Conservation (phyloP, 2,888 invertebrate genomes). For the Coecobrya sp. region DNA sequence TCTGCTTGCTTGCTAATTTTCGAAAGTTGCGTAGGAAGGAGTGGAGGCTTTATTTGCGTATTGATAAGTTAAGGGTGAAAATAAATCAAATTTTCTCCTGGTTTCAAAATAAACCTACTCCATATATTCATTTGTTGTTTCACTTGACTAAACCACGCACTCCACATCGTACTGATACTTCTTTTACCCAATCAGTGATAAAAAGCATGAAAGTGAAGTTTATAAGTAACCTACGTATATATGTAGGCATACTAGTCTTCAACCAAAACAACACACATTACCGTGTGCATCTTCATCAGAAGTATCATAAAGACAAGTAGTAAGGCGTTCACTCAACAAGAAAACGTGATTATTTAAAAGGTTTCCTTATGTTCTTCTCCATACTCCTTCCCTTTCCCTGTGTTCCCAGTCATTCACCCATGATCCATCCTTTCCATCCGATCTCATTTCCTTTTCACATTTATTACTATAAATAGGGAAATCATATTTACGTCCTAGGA, state of each 20-base stretch:
- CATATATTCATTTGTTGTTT: too few species aligned
- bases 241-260: neutral
- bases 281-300: constrained; percentile 28
- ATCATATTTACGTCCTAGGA: constrained; percentile 43
- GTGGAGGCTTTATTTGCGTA: neutral
- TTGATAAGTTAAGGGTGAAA: neutral
- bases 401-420: constrained; percentile 31
- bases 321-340: constrained; percentile 40
- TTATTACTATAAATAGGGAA: constrained; percentile 53
- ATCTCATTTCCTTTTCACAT: constrained; percentile 64
- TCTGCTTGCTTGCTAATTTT: neutral
- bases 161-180: too few species aligned
- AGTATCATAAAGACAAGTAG: neutral
- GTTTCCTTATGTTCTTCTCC: constrained; percentile 13
- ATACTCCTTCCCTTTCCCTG: neutral
- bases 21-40: neutral
- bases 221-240: neutral
- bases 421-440: constrained; percentile 54
- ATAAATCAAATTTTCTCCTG: too few species aligned
- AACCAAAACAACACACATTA: neutral
- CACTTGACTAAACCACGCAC: too few species aligned
- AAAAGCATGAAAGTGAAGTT: neutral
- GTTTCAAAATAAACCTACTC: too few species aligned
- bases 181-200: neutral
- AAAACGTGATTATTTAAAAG: constrained; percentile 66